Evolutionary conservation across 92 coral and sea anemone genomes (phyloP).

Genomic region (Epizoanthus scotinus): DNA sequence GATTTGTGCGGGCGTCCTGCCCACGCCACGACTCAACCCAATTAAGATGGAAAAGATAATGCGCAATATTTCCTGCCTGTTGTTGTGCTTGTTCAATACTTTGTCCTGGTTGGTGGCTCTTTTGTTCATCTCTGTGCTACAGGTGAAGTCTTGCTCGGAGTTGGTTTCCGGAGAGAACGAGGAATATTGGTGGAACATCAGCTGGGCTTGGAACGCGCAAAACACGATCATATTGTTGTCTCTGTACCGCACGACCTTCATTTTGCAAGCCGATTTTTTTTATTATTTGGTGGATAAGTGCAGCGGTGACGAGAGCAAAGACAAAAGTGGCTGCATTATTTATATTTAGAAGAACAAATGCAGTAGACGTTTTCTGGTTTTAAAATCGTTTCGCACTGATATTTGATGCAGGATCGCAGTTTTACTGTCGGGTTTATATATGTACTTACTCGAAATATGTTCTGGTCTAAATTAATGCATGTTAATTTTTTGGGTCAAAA

Average conservation of each 20-base stretch:
- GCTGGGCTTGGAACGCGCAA: slow-evolving; percentile 4
- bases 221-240: slow-evolving; percentile 1
- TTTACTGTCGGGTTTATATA: too few relatives aligned
- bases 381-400: too few relatives aligned
- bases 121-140: neutral
- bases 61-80: neutral
- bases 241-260: neutral
- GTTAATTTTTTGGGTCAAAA: too few relatives aligned
- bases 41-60: slow-evolving; percentile 12
- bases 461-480: too few relatives aligned
- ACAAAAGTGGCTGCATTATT: neutral
- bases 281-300: neutral
- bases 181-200: slow-evolving; percentile 13
- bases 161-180: slow-evolving; percentile 9
- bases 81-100: slow-evolving; percentile 2
- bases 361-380: too few relatives aligned
- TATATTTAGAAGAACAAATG: neutral
- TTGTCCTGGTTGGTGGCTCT: slow-evolving; percentile 19
- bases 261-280: neutral
- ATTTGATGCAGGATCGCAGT: too few relatives aligned
- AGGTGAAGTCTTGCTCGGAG: neutral
- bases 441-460: too few relatives aligned
- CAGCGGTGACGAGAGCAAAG: neutral
- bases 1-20: neutral
- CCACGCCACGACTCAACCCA: slow-evolving; percentile 6